phyloP scores from a whole-genome alignment of 2,888 invertebrate genomes.

The Oegoconia quadripuncta region DNA sequence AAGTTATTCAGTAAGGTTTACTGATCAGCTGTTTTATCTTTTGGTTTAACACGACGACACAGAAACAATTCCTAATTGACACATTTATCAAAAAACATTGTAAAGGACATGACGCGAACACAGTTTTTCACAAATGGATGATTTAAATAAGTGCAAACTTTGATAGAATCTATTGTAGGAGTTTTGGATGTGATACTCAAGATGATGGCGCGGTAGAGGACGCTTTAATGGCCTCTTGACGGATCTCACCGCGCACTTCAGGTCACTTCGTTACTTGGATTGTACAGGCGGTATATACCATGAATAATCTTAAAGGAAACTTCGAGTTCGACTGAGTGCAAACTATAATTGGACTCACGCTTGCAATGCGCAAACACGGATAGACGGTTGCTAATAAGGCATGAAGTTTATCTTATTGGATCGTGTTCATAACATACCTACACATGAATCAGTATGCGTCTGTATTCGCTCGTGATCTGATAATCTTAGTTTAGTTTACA shows the following conservation, averaged over 20 bases:
- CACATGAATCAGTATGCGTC: background rate
- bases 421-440: background rate
- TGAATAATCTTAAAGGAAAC: conserved; percentile 57
- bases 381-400: background rate
- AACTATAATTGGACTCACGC: conserved; percentile 35
- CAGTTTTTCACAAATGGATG: background rate
- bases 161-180: conserved; percentile 47
- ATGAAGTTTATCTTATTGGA: conserved; percentile 1
- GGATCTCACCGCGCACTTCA: conserved; percentile 63
- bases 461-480: background rate
- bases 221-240: conserved; percentile 74
- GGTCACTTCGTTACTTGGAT: conserved; percentile 76
- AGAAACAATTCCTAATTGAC: too few species aligned
- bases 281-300: conserved; percentile 61
- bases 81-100: background rate
- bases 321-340: conserved; percentile 31
- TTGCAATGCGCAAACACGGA: conserved; percentile 1
- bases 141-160: conserved; percentile 39
- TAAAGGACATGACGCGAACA: too few species aligned
- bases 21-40: too few species aligned
- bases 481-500: background rate
- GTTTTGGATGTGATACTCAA: conserved; percentile 64
- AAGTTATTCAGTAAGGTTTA: too few species aligned
- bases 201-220: conserved; percentile 68
- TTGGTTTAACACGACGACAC: too few species aligned